Evolutionary conservation across 2,888 invertebrate species (phyloP).

Genomic region (Eubasilissa splendida): DNA sequence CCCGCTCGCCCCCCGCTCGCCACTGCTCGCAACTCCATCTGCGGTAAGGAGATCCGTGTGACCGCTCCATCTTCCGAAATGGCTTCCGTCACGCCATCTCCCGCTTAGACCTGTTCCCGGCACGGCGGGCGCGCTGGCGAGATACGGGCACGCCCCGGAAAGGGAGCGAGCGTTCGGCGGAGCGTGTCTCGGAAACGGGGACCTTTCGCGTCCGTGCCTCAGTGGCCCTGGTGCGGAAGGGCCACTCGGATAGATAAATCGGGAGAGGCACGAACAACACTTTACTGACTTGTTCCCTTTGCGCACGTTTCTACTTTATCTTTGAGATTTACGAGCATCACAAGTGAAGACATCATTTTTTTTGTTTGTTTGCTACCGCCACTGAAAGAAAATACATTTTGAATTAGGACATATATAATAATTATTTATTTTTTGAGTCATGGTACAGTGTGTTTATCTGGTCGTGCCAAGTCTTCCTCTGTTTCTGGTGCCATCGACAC

Average conservation of each 20-base stretch:
- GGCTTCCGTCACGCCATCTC: conserved; percentile 39
- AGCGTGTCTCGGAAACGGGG: too few species aligned
- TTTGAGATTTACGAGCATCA: not conserved
- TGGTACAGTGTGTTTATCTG: too few species aligned
- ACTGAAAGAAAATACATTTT: too few species aligned
- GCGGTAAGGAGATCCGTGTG: conserved; percentile 32
- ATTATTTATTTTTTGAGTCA: too few species aligned
- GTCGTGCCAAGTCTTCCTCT: too few species aligned
- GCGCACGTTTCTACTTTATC: conserved; percentile 13
- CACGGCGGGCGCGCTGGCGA: not conserved
- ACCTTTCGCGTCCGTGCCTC: conserved; percentile 12
- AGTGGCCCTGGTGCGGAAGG: not conserved
- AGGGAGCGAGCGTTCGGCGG: not conserved
- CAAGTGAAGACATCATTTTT: too few species aligned
- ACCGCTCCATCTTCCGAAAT: conserved; percentile 30
- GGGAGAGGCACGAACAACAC: conserved; percentile 28
- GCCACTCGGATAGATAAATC: conserved; percentile 10
- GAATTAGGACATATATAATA: too few species aligned
- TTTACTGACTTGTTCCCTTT: conserved; percentile 17
- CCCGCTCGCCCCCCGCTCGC: not conserved
- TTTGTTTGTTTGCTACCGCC: too few species aligned
- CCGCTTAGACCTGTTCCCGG: conserved; percentile 22
- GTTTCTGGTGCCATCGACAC: too few species aligned
- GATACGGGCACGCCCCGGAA: not conserved
- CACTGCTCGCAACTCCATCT: conserved; percentile 13